These are phyloP conservation scores for Acanthiza pusilla DNA, from an alignment of 2,797 vertebrate genomes.

Conservation along the genomic window DNA sequence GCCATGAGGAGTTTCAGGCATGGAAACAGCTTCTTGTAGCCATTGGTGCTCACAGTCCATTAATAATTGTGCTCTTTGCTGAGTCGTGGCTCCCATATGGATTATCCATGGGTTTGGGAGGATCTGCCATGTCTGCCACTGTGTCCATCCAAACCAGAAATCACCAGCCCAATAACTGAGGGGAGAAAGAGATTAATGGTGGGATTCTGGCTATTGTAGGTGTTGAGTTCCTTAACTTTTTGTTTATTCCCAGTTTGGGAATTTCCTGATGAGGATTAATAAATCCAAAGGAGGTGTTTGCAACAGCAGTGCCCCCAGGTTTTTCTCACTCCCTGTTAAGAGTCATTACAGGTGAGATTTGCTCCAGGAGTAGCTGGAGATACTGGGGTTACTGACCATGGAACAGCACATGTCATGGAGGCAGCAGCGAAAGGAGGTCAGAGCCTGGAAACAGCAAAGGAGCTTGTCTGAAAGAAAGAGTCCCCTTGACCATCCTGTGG, in stretches of 20 bases:
- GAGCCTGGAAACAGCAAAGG: not conserved
- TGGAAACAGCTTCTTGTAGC: not conserved
- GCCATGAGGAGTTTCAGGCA: not conserved
- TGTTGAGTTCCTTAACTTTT: not conserved
- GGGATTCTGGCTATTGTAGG: not conserved
- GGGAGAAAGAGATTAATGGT: not conserved
- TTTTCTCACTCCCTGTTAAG: not conserved
- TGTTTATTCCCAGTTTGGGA: not conserved
- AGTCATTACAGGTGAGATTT: not conserved
- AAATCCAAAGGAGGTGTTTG: fast-evolving
- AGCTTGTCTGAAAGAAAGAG: not conserved
- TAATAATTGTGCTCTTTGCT: not conserved
- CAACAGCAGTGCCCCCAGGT: not conserved
- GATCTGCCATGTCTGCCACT: fast-evolving
- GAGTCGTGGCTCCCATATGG: not conserved
- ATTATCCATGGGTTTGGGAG: not conserved
- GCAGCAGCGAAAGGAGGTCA: not conserved
- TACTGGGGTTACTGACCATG: not conserved
- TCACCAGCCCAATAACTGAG: fast-evolving
- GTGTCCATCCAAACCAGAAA: not conserved
- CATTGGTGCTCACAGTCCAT: not conserved
- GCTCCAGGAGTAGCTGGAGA: not conserved
- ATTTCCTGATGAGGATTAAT: not conserved
- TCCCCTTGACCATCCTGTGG: not conserved
- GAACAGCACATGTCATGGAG: not conserved